Percentiles rank a stretch among this genome's conserved stretches.
phyloP scores from a whole-genome alignment of 2,113 vertebrate species.

The Octodon degus region DNA sequence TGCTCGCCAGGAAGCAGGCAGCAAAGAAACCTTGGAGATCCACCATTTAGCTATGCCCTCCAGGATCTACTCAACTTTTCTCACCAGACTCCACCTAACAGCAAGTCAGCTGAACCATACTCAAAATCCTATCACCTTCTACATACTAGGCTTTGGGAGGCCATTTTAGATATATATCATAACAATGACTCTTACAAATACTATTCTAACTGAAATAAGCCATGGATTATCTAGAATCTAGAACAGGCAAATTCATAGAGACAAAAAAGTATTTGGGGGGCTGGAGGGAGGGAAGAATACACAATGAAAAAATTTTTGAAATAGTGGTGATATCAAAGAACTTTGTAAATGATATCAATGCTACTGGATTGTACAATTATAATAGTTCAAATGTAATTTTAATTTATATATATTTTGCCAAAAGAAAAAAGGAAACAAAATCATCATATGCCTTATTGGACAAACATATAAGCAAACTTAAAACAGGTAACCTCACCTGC shows the following conservation, averaged over 20 bases:
- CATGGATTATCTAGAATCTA: not conserved
- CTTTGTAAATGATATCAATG: not conserved
- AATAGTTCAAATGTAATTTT: not conserved
- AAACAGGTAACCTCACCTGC: not conserved
- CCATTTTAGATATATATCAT: not conserved
- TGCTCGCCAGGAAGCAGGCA: not conserved
- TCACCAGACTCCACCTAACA: not conserved
- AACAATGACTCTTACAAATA: not conserved
- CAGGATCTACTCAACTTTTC: not conserved
- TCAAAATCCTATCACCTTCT: not conserved
- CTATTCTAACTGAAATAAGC: slow-evolving; percentile 17
- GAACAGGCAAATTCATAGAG: not conserved
- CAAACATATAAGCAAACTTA: slow-evolving; percentile 48
- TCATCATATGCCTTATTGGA: not conserved
- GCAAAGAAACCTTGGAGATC: not conserved
- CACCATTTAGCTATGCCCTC: not conserved
- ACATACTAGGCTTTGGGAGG: not conserved
- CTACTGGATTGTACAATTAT: not conserved
- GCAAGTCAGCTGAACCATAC: not conserved
- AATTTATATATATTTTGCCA: not conserved
- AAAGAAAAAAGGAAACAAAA: not conserved
- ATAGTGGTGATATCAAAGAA: not conserved
- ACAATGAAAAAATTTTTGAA: not conserved
- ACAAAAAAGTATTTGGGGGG: not conserved
- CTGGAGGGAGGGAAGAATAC: not conserved